Evolutionary conservation across 2,797 vertebrate genomes (phyloP).

Genomic region (Molossus alvarezi): DNA sequence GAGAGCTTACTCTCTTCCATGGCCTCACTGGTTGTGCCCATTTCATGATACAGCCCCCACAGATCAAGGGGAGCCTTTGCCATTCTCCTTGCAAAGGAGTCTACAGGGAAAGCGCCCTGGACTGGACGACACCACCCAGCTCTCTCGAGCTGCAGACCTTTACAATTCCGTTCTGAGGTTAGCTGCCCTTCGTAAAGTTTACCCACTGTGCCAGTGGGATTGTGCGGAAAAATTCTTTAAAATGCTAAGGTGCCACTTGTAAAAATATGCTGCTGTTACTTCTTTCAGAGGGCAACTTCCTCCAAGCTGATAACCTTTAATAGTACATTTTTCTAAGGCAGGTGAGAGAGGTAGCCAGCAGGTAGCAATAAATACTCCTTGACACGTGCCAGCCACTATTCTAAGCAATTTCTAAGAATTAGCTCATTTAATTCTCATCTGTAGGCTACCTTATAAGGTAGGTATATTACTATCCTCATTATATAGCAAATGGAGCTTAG

Average conservation of each 20-base stretch:
- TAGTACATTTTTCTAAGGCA: background rate
- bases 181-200: background rate
- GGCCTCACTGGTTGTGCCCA: conserved; percentile 18
- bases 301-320: background rate
- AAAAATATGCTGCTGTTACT: background rate
- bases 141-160: background rate
- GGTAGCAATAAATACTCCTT: background rate
- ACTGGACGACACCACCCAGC: background rate
- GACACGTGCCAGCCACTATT: background rate
- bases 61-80: background rate
- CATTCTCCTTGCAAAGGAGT: background rate
- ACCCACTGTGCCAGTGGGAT: background rate
- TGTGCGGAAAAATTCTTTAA: conserved; percentile 30
- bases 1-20: background rate
- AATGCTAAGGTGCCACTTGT: background rate
- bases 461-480: background rate
- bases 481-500: background rate
- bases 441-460: background rate
- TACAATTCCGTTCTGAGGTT: background rate
- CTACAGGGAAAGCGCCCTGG: background rate
- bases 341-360: background rate
- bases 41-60: background rate
- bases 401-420: conserved; percentile 53
- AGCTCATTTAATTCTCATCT: background rate
- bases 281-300: conserved; percentile 16